These are phyloP conservation scores for Sclerodermus sp. DNA, from an alignment of 2,888 invertebrate species.

Conservation along the genomic window DNA sequence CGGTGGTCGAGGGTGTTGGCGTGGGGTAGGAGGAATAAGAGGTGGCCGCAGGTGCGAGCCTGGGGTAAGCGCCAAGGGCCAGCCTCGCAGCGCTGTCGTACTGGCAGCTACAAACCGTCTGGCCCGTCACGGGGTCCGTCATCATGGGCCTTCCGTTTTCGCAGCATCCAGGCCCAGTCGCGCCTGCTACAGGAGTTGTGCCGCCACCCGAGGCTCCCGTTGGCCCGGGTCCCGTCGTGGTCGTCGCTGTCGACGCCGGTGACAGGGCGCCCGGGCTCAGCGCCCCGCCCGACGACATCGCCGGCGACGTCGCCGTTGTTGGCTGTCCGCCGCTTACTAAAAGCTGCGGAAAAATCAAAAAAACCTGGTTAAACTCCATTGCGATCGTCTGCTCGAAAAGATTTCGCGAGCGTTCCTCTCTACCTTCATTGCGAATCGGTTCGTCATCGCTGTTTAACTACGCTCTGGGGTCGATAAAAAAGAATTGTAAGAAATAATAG, in stretches of 20 bases:
- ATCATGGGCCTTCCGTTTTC: constrained; percentile 89
- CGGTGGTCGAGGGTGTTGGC: constrained; percentile 85
- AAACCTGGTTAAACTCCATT: background rate
- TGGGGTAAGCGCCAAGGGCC: constrained; percentile 79
- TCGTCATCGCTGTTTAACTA: too few relatives aligned
- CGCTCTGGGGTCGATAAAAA: too few relatives aligned
- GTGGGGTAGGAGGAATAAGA: constrained; percentile 82
- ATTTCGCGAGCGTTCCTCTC: too few relatives aligned
- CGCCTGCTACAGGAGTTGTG: constrained; percentile 44
- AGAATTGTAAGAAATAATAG: too few relatives aligned
- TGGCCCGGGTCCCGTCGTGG: constrained; percentile 51
- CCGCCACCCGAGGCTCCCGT: constrained; percentile 51
- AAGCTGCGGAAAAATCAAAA: constrained; percentile 65
- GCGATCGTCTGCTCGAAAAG: too few relatives aligned
- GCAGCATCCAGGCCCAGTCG: constrained; percentile 68
- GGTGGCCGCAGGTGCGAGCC: constrained; percentile 70
- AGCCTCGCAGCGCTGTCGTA: constrained; percentile 83
- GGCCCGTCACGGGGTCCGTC: constrained; percentile 90
- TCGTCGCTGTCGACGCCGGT: constrained; percentile 56
- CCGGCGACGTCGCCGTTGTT: constrained; percentile 68
- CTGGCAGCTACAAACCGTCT: constrained; percentile 92
- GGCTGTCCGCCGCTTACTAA: constrained; percentile 76
- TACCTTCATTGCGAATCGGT: too few relatives aligned
- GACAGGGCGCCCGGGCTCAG: constrained; percentile 75
- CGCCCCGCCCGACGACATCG: constrained; percentile 75